These are phyloP conservation scores for Sibirionetta formosa DNA, from an alignment of 2,797 vertebrate species.

Conservation along the genomic window DNA sequence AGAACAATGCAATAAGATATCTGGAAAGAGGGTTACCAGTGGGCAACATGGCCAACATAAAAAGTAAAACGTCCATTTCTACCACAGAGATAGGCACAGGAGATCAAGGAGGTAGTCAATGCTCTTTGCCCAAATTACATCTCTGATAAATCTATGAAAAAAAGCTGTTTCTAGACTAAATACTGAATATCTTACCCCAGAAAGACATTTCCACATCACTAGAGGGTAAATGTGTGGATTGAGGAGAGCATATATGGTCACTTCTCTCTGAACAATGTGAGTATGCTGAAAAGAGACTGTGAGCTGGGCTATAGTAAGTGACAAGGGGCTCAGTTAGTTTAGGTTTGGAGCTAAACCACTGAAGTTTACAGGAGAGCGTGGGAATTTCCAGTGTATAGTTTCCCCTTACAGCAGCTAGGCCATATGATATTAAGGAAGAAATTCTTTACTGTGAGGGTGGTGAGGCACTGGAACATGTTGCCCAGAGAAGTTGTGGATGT, in stretches of 20 bases:
- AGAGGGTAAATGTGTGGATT: fast-evolving
- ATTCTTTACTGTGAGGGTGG: no score
- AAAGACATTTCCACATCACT: background rate
- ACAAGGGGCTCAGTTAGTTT: background rate
- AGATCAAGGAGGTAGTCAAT: background rate
- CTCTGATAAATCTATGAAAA: background rate
- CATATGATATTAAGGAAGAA: no score
- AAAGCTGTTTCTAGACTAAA: background rate
- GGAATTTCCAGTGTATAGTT: background rate
- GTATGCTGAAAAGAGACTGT: fast-evolving
- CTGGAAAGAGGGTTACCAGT: background rate
- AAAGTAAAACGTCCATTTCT: background rate
- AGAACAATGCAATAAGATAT: background rate
- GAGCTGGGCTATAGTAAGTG: background rate
- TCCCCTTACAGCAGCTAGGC: fast-evolving
- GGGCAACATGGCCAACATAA: background rate
- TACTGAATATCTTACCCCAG: background rate
- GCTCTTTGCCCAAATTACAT: background rate
- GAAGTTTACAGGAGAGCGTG: background rate
- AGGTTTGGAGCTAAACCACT: background rate
- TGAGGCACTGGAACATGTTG: no score
- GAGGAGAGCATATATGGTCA: fast-evolving
- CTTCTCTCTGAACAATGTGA: fast-evolving
- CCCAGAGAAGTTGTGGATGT: no score
- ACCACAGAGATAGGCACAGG: background rate